Evolutionary conservation across 1,140 invertebrate genomes (phyloP).

Genomic region (Zaprionus nigranus): DNA sequence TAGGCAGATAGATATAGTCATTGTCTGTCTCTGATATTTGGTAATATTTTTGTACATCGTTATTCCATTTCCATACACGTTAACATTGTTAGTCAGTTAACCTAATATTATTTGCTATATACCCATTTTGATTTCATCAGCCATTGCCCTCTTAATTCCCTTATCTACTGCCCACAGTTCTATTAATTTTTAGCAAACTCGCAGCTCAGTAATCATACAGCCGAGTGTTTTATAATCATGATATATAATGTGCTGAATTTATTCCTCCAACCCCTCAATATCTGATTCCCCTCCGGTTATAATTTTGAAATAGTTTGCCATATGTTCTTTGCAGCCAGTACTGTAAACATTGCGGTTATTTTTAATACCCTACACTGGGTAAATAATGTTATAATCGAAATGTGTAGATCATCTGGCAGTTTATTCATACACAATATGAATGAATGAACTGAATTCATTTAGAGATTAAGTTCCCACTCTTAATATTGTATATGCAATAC

Average conservation of each 20-base stretch:
- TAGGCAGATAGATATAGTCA: constrained; percentile 21
- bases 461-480: no score
- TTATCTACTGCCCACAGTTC: not conserved
- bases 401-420: not conserved
- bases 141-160: not conserved
- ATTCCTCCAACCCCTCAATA: not conserved
- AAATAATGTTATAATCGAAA: not conserved
- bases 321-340: constrained; percentile 18
- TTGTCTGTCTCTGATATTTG: constrained; percentile 59
- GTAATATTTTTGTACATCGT: constrained; percentile 50
- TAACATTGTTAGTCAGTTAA: not conserved
- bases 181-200: not conserved
- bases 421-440: not conserved
- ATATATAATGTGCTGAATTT: constrained; percentile 1
- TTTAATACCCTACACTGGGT: not conserved
- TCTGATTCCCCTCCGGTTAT: constrained; percentile 13
- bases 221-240: constrained; percentile 14
- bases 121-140: constrained; percentile 18
- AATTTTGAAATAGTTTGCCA: constrained; percentile 25
- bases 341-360: constrained; percentile 16
- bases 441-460: no score
- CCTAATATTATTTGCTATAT: constrained; percentile 16
- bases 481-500: no score
- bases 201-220: not conserved
- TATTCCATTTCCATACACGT: constrained; percentile 38